Base-by-base conservation (phyloP, 2,113 vertebrate species). In the Camelus dromedarius region DNA sequence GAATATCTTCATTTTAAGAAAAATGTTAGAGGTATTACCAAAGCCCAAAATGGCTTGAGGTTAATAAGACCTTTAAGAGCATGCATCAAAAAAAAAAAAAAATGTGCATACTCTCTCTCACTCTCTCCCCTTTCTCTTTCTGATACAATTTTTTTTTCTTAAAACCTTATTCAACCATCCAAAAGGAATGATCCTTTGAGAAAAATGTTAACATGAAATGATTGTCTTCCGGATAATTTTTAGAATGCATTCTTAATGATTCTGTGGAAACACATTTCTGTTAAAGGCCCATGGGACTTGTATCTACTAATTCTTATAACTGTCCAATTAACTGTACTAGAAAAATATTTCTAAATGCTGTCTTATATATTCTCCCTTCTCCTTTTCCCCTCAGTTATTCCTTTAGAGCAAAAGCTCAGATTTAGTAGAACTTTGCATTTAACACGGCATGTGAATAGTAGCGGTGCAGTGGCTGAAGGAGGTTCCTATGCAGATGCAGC, bases 1-100 rank as follows among this genome's bases (percentile, higher is more conserved):
- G 42, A 96, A 77, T 87, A 95, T 92, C 48, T 96, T 96, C 46
- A 85, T 97, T 91, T 95, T 80, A 81, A 92, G 87, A 75, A 90
- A 96, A 93, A 81, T 73, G 38, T 93, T 94, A 94, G 20, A 24
- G 19, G 38, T 91, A 76, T 75, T 90, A 56, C 20, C 32, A 62
- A 73, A 93, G 62, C 18, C 62, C 70, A 28, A 64, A 56, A 80
- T 75, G 20, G 58, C 28, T 73, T 79, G 48, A 56, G 66, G 19
- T 64, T 75, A 69, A 46, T 77, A 89, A 89, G 62, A 94, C 60
- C 46, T 91, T 62, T 76, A 81, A 83, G 52, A 91, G 20, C 11
- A 77, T 35, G 5, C 70, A 91, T 48, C 13, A 30, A 66, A 93
- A 93, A 86, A 42, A 66, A 46, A 70, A 28, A n/a, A 7, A 52